phyloP scores from a whole-genome alignment of 2,113 vertebrate genomes.

The Vulpes ferrilata region DNA sequence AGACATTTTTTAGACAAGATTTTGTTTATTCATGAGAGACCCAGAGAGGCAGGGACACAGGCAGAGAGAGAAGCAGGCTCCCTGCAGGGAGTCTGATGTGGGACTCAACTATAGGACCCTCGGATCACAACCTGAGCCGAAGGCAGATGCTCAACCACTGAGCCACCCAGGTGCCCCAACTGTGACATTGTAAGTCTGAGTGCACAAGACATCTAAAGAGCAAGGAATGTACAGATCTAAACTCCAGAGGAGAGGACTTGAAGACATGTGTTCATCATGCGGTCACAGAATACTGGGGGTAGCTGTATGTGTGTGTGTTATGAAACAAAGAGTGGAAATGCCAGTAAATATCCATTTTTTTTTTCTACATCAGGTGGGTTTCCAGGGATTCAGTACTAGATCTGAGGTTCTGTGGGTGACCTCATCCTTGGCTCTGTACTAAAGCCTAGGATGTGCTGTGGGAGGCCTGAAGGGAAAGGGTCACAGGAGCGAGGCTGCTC shows the following conservation, averaged over 20 bases:
- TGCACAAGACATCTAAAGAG: background rate
- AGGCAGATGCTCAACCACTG: too few relatives aligned
- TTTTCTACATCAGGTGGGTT: background rate
- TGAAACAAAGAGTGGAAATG: background rate
- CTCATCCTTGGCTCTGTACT: background rate
- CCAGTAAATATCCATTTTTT: background rate
- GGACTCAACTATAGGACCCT: too few relatives aligned
- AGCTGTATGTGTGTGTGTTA: background rate
- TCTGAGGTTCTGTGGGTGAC: background rate
- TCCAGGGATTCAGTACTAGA: background rate
- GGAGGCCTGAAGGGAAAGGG: background rate
- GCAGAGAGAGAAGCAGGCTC: too few relatives aligned
- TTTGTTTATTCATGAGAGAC: too few relatives aligned
- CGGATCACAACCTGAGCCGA: too few relatives aligned
- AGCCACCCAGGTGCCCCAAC: background rate
- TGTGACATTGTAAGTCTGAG: background rate
- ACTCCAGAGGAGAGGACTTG: background rate
- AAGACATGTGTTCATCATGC: background rate
- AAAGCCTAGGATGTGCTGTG: background rate
- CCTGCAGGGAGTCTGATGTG: too few relatives aligned
- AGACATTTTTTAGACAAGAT: background rate
- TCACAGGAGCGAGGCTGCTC: background rate
- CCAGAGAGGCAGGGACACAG: too few relatives aligned
- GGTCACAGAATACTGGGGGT: background rate
- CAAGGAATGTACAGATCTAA: background rate